Evolutionary conservation across 1,140 invertebrate genomes (phyloP).

Genomic region (Sycobia sp.): DNA sequence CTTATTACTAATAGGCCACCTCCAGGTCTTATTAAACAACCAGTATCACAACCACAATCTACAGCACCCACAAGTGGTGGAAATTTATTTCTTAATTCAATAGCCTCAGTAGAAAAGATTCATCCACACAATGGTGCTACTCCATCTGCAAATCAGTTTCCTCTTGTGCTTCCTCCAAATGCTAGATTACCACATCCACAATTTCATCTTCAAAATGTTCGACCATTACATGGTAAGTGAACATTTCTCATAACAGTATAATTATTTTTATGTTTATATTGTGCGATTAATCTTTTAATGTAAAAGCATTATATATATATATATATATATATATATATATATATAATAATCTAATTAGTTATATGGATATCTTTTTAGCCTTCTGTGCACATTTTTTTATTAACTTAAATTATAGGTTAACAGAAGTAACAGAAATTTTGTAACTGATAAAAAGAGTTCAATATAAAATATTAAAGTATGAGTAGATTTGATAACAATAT

Average conservation of each 20-base stretch:
- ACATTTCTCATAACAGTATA: background rate
- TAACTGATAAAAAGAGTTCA: too few relatives aligned
- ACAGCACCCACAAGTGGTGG: slow-evolving; percentile 34
- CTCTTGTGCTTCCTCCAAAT: slow-evolving; percentile 50
- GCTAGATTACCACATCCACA: slow-evolving; percentile 51
- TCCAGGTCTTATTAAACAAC: slow-evolving; percentile 47
- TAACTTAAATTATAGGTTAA: too few relatives aligned
- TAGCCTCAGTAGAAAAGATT: slow-evolving; percentile 44
- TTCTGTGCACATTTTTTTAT: too few relatives aligned
- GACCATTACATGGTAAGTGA: slow-evolving; percentile 50
- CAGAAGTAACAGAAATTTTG: too few relatives aligned
- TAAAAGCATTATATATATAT: background rate
- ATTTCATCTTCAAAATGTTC: slow-evolving; percentile 51
- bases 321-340: background rate
- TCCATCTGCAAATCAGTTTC: slow-evolving; percentile 53
- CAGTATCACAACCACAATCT: slow-evolving; percentile 47
- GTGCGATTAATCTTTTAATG: too few relatives aligned
- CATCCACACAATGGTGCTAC: slow-evolving; percentile 45
- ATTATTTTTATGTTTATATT: too few relatives aligned
- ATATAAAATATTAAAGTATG: too few relatives aligned
- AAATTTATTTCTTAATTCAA: slow-evolving; percentile 45
- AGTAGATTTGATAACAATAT: too few relatives aligned
- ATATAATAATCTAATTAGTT: too few relatives aligned
- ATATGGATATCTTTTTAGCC: slow-evolving; percentile 14
- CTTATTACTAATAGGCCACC: slow-evolving; percentile 59